Conservation (phyloP, 2,113 vertebrate species). For the Jaculus jaculus region DNA sequence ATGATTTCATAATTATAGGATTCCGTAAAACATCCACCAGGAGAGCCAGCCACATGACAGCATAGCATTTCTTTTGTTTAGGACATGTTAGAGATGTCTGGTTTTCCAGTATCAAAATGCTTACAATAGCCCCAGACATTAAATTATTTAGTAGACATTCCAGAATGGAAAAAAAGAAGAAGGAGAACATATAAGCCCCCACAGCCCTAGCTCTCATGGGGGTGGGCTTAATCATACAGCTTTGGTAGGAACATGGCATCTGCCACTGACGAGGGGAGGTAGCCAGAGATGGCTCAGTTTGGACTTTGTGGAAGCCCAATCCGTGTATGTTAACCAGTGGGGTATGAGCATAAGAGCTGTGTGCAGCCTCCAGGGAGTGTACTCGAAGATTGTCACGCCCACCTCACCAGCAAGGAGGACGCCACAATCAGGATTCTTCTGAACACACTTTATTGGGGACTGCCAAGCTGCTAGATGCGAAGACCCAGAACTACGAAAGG, state of each 20-base stretch:
- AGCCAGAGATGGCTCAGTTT: not conserved
- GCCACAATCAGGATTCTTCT: too few species aligned
- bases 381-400: too few species aligned
- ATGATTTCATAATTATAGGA: not conserved
- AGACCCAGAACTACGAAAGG: too few species aligned
- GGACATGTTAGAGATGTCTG: not conserved
- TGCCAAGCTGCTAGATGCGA: too few species aligned
- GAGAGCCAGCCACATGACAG: not conserved
- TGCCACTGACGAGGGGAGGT: not conserved
- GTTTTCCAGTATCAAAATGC: conserved; percentile 44
- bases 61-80: not conserved
- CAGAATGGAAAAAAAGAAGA: conserved; percentile 19
- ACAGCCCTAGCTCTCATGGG: not conserved
- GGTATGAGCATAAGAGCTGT: not conserved
- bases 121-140: not conserved
- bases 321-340: not conserved
- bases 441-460: too few species aligned
- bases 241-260: not conserved
- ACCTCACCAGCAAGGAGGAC: too few species aligned
- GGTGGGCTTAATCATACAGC: not conserved
- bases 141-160: not conserved
- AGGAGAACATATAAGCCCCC: not conserved
- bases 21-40: not conserved
- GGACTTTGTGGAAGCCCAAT: not conserved
- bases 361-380: not conserved